Conservation (phyloP, 2,888 invertebrate species). For the Nezara viridula region DNA sequence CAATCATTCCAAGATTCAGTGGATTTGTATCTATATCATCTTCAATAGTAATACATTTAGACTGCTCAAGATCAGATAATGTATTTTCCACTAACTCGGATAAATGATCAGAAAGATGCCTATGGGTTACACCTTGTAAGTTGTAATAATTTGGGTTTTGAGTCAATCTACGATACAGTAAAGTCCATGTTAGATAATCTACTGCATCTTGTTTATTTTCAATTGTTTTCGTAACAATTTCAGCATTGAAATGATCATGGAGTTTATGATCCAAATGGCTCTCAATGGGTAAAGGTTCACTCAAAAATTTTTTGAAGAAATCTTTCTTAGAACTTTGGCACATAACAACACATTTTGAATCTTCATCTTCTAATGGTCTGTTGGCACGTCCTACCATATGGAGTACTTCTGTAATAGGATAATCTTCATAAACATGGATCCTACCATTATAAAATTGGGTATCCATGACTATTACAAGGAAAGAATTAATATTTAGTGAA, state of each 20-base stretch:
- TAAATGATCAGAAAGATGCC: slow-evolving; percentile 97
- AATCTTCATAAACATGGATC: slow-evolving; percentile 87
- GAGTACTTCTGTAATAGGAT: slow-evolving; percentile 95
- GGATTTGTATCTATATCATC: slow-evolving; percentile 98
- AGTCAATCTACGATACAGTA: slow-evolving; percentile 94
- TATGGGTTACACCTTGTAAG: slow-evolving; percentile 95
- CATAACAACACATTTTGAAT: slow-evolving; percentile 95
- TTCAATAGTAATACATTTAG: slow-evolving; percentile 97
- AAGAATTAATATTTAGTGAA: slow-evolving; percentile 90
- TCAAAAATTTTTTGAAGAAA: slow-evolving; percentile 97
- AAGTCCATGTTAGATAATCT: slow-evolving; percentile 99
- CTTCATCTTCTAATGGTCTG: slow-evolving; percentile 90
- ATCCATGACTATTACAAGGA: slow-evolving; percentile 97
- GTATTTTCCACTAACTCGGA: slow-evolving; percentile 98
- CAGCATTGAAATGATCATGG: slow-evolving; percentile 99
- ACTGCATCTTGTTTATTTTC: slow-evolving; percentile 99
- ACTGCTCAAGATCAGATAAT: slow-evolving; percentile 92
- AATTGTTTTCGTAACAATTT: slow-evolving; percentile 99
- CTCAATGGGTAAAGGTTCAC: slow-evolving; percentile 97
- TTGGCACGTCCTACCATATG: slow-evolving; percentile 99
- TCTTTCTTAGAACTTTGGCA: slow-evolving; percentile 98
- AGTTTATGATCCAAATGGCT: slow-evolving; percentile 97
- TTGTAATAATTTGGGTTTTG: slow-evolving; percentile 99
- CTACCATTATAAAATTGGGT: slow-evolving; percentile 93
- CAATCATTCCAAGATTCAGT: slow-evolving; percentile 99